Base-by-base conservation (phyloP, 2,888 invertebrate species). In the Glyphotaelius pellucidus region DNA sequence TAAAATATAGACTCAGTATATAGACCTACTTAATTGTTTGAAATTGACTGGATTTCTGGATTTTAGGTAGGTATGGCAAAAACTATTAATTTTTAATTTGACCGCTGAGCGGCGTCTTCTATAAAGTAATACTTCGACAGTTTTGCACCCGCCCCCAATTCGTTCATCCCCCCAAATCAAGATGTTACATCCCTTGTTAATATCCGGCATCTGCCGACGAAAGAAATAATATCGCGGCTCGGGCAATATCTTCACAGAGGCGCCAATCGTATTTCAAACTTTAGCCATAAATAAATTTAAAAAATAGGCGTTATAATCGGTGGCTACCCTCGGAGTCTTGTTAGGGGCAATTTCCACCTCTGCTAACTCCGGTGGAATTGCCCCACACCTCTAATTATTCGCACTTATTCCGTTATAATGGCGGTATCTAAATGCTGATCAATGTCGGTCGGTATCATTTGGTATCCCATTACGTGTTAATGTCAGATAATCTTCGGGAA, bases 141-240 rank as follows among this genome's bases (percentile, higher is more conserved):
- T 25, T 84, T 90, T 30, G 80, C 14, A 90, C n/a, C 42, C 38
- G 38, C 42, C 81, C 47, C 85, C 35, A 90, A 85, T 52, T 90
- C 38, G 85, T 52, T 81, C 67, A 67, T 67, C 90, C 84, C 85
- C 32, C 81, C 30, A 85, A 90, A 90, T 90, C 90, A 90, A 90
- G 90, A 90, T 90, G 90, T 90, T 90, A 90, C 85, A 79, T 79
- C 90, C 80, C 85, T 88, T 67, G 90, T 47, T 86, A 85, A 67
- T 85, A 52, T 90, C 79, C 84, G 85, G 35, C 90, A 85, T 90
- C 90, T 90, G 85, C 90, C 90, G 79, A 42, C 14, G 81, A 42
- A 90, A 85, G 52, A 42, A 67, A 67, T 67, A 67, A 67, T 67
- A 67, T 67, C n/a, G 25, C 32, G 9, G 89, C 30, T 67, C 67